phyloP scores from a whole-genome alignment of 2,113 vertebrate genomes.

The Eolophus roseicapilla region DNA sequence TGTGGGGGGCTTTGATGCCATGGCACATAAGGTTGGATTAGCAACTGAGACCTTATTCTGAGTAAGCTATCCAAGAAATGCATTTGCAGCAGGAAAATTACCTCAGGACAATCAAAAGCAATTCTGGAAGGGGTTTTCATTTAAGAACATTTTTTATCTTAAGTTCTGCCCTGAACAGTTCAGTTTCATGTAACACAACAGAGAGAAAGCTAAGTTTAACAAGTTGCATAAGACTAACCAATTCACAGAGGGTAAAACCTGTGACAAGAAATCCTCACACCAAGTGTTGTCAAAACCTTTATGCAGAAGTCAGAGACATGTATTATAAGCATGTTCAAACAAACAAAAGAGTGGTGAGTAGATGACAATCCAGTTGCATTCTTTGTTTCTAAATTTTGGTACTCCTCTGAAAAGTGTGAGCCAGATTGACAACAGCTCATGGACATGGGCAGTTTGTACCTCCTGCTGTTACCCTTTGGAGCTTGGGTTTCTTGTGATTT shows the following conservation, averaged over 20 bases:
- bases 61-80: background rate
- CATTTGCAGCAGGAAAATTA: background rate
- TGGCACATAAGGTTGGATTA: conserved; percentile 10
- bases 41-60: background rate
- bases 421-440: background rate
- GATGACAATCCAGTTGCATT: background rate
- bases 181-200: background rate
- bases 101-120: background rate
- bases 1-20: conserved; percentile 29
- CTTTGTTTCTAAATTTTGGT: background rate
- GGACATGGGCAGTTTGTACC: background rate
- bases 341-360: background rate
- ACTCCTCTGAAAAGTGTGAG: background rate
- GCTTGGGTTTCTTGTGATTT: background rate
- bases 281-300: background rate
- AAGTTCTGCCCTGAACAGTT: background rate
- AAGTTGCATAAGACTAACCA: background rate
- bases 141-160: conserved; percentile 14
- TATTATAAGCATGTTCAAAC: background rate
- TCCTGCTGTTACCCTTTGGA: background rate
- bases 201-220: background rate
- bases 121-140: background rate
- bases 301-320: background rate
- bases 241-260: background rate
- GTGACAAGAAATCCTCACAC: background rate